phyloP scores from a whole-genome alignment of 2,113 vertebrate genomes.

The Suricata suricatta region DNA sequence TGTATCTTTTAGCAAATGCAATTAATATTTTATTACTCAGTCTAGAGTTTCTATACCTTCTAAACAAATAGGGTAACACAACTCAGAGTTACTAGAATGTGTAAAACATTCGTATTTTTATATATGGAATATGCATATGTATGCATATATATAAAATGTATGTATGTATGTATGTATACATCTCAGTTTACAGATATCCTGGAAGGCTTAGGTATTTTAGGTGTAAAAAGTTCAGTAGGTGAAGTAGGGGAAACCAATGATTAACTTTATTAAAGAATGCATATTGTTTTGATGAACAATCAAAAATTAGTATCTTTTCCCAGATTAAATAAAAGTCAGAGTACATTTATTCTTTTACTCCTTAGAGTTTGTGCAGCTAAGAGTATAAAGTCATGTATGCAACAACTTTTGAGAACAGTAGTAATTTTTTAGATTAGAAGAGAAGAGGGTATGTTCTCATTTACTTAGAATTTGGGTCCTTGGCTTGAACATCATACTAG shows the following conservation, averaged over 20 bases:
- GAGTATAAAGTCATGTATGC: slow-evolving; percentile 1
- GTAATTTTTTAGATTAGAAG: neutral
- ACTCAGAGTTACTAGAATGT: neutral
- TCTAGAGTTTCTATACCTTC: neutral
- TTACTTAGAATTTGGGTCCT: slow-evolving; percentile 34
- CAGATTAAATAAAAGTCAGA: neutral
- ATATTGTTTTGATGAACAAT: slow-evolving; percentile 29
- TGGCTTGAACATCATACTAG: neutral
- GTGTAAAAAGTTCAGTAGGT: neutral
- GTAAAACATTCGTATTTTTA: neutral
- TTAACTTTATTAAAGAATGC: slow-evolving; percentile 1
- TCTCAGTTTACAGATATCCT: neutral
- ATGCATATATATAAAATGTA: neutral
- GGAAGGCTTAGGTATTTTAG: neutral
- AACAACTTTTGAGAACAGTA: slow-evolving; percentile 41
- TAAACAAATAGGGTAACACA: slow-evolving; percentile 36
- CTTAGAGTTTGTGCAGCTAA: slow-evolving; percentile 26
- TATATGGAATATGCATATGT: neutral
- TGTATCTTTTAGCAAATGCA: neutral
- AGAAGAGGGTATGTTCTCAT: neutral
- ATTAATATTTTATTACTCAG: slow-evolving; percentile 39
- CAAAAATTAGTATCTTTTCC: neutral
- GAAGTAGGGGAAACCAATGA: neutral
- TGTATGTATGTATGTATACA: neutral
- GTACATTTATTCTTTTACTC: neutral